phyloP scores from a whole-genome alignment of 2,888 invertebrate genomes.

The Perdita meconis region DNA sequence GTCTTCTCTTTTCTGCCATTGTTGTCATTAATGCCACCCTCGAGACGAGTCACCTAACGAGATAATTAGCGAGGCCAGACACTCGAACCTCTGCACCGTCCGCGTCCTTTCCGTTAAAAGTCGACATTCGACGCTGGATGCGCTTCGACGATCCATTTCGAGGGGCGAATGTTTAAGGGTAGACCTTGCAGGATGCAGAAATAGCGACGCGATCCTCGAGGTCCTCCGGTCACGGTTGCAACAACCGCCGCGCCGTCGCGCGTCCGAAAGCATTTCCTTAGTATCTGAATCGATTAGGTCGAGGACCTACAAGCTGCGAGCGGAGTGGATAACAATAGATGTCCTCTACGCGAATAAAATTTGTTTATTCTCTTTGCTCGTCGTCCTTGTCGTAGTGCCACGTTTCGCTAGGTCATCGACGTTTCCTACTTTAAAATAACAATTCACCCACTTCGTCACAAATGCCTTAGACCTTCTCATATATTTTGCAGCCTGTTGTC shows the following conservation, averaged over 20 bases:
- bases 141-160: constrained; percentile 9
- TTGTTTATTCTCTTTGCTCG: no score
- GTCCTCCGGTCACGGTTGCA: neutral
- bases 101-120: neutral
- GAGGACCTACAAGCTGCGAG: neutral
- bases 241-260: neutral
- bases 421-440: no score
- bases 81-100: neutral
- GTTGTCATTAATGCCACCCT: constrained; percentile 64
- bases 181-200: neutral
- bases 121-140: constrained; percentile 6
- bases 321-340: neutral
- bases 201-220: neutral
- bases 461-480: no score
- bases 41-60: constrained; percentile 60
- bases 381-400: no score
- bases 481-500: no score
- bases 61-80: constrained; percentile 66
- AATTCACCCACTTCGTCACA: no score
- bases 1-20: constrained; percentile 56
- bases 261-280: neutral
- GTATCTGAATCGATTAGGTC: neutral
- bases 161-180: neutral
- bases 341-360: neutral
- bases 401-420: no score